phyloP scores from a whole-genome alignment of 92 coral and sea anemone species.

The Heliopora coerulea region DNA sequence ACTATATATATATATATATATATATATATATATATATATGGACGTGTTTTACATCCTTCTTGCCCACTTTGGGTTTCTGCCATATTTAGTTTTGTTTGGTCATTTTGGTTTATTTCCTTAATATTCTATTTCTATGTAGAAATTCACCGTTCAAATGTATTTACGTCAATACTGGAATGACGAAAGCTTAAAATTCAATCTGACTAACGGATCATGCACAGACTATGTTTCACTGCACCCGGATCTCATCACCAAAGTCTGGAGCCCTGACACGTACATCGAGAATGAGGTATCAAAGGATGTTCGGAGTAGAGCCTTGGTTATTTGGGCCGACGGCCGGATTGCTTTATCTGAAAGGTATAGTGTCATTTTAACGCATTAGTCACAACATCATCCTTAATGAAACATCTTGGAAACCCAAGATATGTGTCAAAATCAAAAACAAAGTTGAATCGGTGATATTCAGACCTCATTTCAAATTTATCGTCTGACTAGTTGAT shows the following conservation, averaged over 20 bases:
- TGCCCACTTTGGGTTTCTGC: too few relatives aligned
- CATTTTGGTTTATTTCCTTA: neutral
- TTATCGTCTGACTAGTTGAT: too few relatives aligned
- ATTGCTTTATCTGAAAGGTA: neutral
- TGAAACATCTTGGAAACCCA: too few relatives aligned
- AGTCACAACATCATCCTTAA: too few relatives aligned
- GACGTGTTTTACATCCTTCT: too few relatives aligned
- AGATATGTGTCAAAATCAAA: too few relatives aligned
- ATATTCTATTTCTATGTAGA: too few relatives aligned
- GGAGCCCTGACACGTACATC: slow-evolving; percentile 76
- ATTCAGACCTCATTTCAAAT: too few relatives aligned
- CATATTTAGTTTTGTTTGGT: neutral
- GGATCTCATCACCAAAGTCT: slow-evolving; percentile 48
- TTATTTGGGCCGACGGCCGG: neutral
- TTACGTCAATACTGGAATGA: slow-evolving; percentile 72
- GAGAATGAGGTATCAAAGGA: slow-evolving; percentile 49
- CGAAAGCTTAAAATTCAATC: slow-evolving; percentile 50
- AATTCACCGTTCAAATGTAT: slow-evolving; percentile 67
- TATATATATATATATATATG: too few relatives aligned
- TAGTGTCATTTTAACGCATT: neutral
- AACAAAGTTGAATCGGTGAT: too few relatives aligned
- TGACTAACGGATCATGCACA: slow-evolving; percentile 47
- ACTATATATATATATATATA: too few relatives aligned
- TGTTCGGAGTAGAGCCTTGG: slow-evolving; percentile 11
- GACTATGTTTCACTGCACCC: slow-evolving; percentile 52